phyloP scores from a whole-genome alignment of 2,888 invertebrate species.

The Polyploca ridens region DNA sequence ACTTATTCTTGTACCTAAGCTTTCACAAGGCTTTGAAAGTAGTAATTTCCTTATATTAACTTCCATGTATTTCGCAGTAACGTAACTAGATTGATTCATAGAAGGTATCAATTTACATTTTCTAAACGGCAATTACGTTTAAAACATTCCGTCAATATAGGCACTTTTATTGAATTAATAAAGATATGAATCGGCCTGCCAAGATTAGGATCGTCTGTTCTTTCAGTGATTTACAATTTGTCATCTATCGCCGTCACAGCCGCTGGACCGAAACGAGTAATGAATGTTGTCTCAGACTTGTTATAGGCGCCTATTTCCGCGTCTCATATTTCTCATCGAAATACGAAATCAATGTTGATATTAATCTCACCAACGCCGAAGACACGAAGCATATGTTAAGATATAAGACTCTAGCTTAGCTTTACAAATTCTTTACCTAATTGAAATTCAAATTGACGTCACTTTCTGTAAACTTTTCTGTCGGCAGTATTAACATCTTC shows the following conservation, averaged over 20 bases:
- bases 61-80: conserved; percentile 11
- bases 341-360: conserved; percentile 42
- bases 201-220: conserved; percentile 54
- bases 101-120: conserved; percentile 17
- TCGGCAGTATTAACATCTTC: conserved; percentile 55
- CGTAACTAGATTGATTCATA: conserved; percentile 10
- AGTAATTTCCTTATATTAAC: conserved; percentile 3
- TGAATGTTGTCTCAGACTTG: conserved; percentile 56
- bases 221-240: conserved; percentile 64
- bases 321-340: conserved; percentile 65
- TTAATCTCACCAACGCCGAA: conserved; percentile 18
- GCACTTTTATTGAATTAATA: conserved; percentile 46
- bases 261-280: conserved; percentile 63
- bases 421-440: conserved; percentile 23
- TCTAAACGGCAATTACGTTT: conserved; percentile 21
- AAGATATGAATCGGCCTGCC: conserved; percentile 54
- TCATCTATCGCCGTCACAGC: conserved; percentile 58
- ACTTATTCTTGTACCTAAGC: conserved; percentile 3
- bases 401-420: conserved; percentile 17
- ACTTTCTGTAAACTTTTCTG: conserved; percentile 52
- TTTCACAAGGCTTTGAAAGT: conserved; percentile 9
- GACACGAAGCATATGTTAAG: conserved; percentile 15
- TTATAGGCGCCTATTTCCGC: conserved; percentile 64
- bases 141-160: conserved; percentile 29
- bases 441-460: conserved; percentile 48